Evolutionary conservation across 2,113 vertebrate species (phyloP).

Genomic region (Lampris incognitus): DNA sequence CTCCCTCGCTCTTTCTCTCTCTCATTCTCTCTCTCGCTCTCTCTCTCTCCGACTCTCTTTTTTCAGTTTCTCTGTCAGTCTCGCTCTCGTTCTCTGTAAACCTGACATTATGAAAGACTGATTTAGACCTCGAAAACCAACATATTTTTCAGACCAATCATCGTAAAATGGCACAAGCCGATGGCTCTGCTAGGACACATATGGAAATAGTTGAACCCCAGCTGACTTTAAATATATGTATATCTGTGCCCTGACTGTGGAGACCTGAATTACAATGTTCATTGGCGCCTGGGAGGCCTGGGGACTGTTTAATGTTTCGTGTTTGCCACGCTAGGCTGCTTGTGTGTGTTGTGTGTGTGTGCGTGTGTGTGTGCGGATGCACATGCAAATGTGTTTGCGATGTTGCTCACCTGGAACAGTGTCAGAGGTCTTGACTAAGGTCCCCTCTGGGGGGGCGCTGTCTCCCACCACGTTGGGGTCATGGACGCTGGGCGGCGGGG

Average conservation of each 20-base stretch:
- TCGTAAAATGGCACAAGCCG: slow-evolving; percentile 35
- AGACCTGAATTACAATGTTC: slow-evolving; percentile 41
- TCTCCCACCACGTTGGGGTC: slow-evolving; percentile 89
- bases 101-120: slow-evolving; percentile 26
- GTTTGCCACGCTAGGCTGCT: slow-evolving; percentile 15
- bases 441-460: slow-evolving; percentile 84
- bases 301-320: slow-evolving; percentile 47
- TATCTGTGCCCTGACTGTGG: slow-evolving; percentile 11
- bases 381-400: slow-evolving; percentile 3
- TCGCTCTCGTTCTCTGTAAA: slow-evolving; percentile 18
- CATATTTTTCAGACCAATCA: slow-evolving; percentile 46
- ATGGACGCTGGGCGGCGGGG: slow-evolving; percentile 77
- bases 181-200: slow-evolving; percentile 40
- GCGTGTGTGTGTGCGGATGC: slow-evolving; percentile 2
- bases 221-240: slow-evolving; percentile 45
- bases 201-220: slow-evolving; percentile 59
- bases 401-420: slow-evolving; percentile 82
- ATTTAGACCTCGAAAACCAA: slow-evolving; percentile 30
- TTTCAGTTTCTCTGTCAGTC: neutral
- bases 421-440: slow-evolving; percentile 76
- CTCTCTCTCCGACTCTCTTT: slow-evolving; percentile 9
- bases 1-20: slow-evolving; percentile 39
- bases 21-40: slow-evolving; percentile 42
- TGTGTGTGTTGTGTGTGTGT: slow-evolving; percentile 7
- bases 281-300: slow-evolving; percentile 31